Base-by-base conservation (phyloP, 2,797 vertebrate genomes). In the Strix occidentalis region DNA sequence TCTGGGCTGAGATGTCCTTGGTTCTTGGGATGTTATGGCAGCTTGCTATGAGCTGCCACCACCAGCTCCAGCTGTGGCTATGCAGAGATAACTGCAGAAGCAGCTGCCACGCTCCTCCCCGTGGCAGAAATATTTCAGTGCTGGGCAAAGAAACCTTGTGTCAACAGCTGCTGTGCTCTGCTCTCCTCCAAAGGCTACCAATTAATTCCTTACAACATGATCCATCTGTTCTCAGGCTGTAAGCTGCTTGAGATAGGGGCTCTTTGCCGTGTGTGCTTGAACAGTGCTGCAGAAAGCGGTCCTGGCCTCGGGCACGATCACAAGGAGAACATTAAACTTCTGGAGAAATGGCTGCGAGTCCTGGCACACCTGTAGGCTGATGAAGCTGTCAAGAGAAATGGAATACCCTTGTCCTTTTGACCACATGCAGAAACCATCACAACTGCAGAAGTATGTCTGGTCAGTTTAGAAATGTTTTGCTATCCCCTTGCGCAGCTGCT, bases 71-170 rank as follows among this genome's bases (percentile, higher is more conserved):
- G 61, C 51, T 1, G 0, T 23, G 57, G 41, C 53, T 70, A 46
- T 0, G 1, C n/a, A 0, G 1, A 56, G 37, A 29, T 61, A 57
- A 21, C 50, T 1, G 6, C 25, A 68, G 53, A 46, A 71, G 58
- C 63, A 80, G 48, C 68, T 87, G 90, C 74, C 53, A 10, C 0
- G 2, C 63, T 80, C 13, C 35, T 87, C 68, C 53, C 53, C 1
- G 0, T 76, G 53, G 48, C 35, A 84, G 35, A 80, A 77, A 8
- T 64, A 24, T 60, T 76, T 80, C 56, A 46, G 70, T 65, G 24
- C 83, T 51, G 60, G 83, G 92, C 41, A 66, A 46, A 71, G 66
- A 79, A 86, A 54, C 48, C 54, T 65, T 37, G 13, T 58, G 64
- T 90, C 65, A 70, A 56, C 88, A 91, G 74, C 89, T 89, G 82